These are phyloP conservation scores for Acipenser oxyrinchus DNA, from an alignment of 2,797 vertebrate genomes.

Conservation along the genomic window DNA sequence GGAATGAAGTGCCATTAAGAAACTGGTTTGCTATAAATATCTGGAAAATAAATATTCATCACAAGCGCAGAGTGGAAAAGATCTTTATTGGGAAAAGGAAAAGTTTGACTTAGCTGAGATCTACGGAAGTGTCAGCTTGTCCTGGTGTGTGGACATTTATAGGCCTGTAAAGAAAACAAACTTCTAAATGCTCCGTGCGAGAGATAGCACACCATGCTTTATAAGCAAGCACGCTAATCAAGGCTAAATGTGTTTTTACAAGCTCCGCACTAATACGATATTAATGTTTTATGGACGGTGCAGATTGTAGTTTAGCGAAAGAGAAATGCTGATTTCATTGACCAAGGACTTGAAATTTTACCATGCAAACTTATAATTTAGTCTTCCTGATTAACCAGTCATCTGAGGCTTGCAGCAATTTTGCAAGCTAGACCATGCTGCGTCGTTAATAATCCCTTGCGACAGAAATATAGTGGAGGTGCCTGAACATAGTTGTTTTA, in stretches of 20 bases:
- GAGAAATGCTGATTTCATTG: conserved; percentile 26
- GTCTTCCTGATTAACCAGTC: background rate
- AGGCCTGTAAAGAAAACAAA: conserved; percentile 42
- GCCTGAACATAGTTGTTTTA: no score
- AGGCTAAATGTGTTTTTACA: conserved; percentile 83
- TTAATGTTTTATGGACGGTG: conserved; percentile 57
- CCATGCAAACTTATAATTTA: background rate
- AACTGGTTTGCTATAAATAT: conserved; percentile 39
- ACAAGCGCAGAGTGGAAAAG: conserved; percentile 8
- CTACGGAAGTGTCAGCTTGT: conserved; percentile 12
- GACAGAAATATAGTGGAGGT: no score
- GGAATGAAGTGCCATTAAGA: conserved; percentile 41
- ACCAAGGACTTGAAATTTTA: conserved; percentile 23
- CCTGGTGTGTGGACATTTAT: conserved; percentile 35
- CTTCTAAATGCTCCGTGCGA: conserved; percentile 38
- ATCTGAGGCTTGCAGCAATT: no score
- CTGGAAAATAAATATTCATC: conserved; percentile 38
- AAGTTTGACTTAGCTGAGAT: conserved; percentile 23
- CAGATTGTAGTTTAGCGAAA: conserved; percentile 29
- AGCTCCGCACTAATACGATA: conserved; percentile 69
- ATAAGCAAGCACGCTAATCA: conserved; percentile 73
- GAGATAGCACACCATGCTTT: conserved; percentile 53
- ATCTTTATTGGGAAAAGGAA: conserved; percentile 23
- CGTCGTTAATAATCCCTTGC: no score
- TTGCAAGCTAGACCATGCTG: no score